phyloP scores from a whole-genome alignment of 2,113 vertebrate genomes.

The Vulpes ferrilata region DNA sequence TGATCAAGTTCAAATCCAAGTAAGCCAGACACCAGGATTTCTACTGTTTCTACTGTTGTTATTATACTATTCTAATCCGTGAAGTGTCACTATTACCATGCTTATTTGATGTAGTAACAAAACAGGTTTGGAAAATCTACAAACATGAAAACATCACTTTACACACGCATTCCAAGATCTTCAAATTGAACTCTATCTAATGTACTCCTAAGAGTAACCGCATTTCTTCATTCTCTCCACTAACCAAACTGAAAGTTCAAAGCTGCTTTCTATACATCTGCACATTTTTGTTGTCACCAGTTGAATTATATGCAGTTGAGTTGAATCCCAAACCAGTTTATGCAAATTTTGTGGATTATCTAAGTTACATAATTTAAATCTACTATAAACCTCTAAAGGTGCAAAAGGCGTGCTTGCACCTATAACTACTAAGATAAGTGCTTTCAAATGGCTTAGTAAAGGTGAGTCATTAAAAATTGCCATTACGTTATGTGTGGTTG shows the following conservation, averaged over 20 bases:
- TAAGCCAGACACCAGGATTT: neutral
- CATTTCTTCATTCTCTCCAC: neutral
- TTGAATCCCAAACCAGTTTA: neutral
- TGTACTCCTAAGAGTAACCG: neutral
- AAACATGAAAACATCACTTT: neutral
- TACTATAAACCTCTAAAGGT: neutral
- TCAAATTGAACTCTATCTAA: neutral
- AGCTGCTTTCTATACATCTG: neutral
- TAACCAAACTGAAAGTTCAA: neutral
- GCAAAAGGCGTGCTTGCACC: neutral
- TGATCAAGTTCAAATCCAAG: neutral
- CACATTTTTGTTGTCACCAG: neutral
- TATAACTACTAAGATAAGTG: neutral
- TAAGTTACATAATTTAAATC: slow-evolving; percentile 19
- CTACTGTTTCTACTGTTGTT: neutral
- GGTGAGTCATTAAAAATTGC: neutral
- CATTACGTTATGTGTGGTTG: neutral
- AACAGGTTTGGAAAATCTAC: neutral
- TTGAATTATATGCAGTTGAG: neutral
- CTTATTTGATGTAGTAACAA: neutral
- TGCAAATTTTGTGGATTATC: neutral
- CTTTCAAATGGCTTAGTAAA: slow-evolving; percentile 28
- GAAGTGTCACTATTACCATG: neutral
- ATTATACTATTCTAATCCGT: neutral
- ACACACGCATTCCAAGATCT: neutral